These are phyloP conservation scores for Diphyllodes magnificus DNA, from an alignment of 2,113 vertebrate species.

Conservation along the genomic window DNA sequence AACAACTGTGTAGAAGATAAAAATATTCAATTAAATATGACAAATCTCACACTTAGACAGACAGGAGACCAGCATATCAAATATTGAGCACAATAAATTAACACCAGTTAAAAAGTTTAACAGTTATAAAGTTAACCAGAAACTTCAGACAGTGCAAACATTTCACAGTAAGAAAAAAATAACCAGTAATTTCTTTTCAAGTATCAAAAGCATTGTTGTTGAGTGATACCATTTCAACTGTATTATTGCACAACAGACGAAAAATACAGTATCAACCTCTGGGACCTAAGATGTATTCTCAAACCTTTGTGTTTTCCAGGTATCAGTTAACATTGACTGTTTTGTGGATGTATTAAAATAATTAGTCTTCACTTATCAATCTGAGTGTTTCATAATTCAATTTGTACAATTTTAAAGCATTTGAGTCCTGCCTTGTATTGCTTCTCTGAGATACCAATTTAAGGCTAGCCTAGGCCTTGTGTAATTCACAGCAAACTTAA, in stretches of 20 bases:
- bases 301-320: neutral
- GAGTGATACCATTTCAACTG: conserved; percentile 54
- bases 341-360: neutral
- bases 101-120: conserved; percentile 67
- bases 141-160: conserved; percentile 76
- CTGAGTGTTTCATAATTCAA: neutral
- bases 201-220: conserved; percentile 75
- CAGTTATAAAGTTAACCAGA: conserved; percentile 68
- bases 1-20: conserved; percentile 7
- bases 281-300: neutral
- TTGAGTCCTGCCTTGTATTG: conserved; percentile 13
- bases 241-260: conserved; percentile 65
- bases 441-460: neutral
- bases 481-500: neutral
- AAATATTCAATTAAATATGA: conserved; percentile 39
- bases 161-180: conserved; percentile 74
- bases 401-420: neutral
- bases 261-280: neutral
- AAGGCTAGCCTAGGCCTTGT: conserved; percentile 10
- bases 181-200: conserved; percentile 69
- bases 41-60: conserved; percentile 34
- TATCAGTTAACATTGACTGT: neutral
- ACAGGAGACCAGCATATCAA: conserved; percentile 48
- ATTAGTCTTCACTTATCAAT: neutral
- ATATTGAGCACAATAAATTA: conserved; percentile 67